These are phyloP conservation scores for Connochaetes taurinus DNA, from an alignment of 2,113 vertebrate genomes.

Conservation along the genomic window DNA sequence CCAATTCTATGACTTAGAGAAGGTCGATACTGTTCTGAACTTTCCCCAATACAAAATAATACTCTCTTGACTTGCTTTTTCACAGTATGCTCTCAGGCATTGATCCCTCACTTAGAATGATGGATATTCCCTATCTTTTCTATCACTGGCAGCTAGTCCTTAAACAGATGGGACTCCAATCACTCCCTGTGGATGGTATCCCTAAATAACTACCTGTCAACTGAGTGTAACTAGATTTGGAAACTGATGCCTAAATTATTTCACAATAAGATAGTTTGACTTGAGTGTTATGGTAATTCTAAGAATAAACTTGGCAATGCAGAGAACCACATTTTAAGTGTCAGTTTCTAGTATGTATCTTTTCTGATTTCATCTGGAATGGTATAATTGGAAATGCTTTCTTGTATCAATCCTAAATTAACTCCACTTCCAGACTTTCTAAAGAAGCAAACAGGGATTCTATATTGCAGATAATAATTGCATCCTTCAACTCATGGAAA, in stretches of 20 bases:
- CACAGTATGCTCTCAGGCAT: conserved; percentile 26
- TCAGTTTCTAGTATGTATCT: not conserved
- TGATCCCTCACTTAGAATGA: conserved; percentile 63
- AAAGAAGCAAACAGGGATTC: not conserved
- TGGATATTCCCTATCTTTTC: conserved; percentile 53
- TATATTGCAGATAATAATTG: not conserved
- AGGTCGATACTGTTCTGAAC: conserved; percentile 51
- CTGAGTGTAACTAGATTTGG: conserved; percentile 52
- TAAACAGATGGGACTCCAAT: conserved; percentile 58
- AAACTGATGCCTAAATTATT: conserved; percentile 41
- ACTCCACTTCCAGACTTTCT: not conserved
- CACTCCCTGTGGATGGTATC: conserved; percentile 31
- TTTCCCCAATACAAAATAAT: conserved; percentile 55
- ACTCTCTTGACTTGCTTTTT: conserved; percentile 36
- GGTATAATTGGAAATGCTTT: not conserved
- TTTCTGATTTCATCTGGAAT: conserved; percentile 24
- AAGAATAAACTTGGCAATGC: not conserved
- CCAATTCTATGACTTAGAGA: conserved; percentile 50
- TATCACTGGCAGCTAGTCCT: conserved; percentile 43
- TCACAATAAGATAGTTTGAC: conserved; percentile 4
- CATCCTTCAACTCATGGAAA: not conserved
- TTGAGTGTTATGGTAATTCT: not conserved
- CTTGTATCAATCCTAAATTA: not conserved
- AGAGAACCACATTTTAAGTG: not conserved
- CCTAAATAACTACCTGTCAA: conserved; percentile 57